Evolutionary conservation across 1,140 invertebrate genomes (phyloP), one percentile per base, ranked within the genome.

Genomic region (Condylostylus longicornis): DNA sequence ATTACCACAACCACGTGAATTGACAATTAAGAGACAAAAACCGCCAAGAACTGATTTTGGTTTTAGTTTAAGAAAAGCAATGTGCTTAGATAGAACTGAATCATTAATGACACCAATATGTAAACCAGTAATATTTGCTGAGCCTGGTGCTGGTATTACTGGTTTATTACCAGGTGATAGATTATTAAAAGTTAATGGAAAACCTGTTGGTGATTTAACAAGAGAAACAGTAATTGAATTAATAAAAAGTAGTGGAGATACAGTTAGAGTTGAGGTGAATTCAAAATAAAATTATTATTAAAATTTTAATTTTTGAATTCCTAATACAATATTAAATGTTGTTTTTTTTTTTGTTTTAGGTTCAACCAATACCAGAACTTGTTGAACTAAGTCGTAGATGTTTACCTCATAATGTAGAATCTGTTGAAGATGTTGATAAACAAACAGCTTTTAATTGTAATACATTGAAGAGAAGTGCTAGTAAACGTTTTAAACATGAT

Each of bases 141-240:
- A 96, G 61, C 89, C 91, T 1, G 84, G 84, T 22, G 76, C 79
- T 49, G 71, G 77, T 47, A 71, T 75, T 33, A 85, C 82, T 15
- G 84, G 80, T n/a, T 66, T 96, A 9, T 58, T 95, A 30, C 90
- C 91, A 23, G 91, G 91, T 8, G 91, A 97, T 65, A 71, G 84
- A 49, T 70, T 97, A 1, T 67, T 96, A 40, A 83, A 91, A 68
- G 86, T 97, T 7, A 93, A 94, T 58, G 79, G 78, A 17, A 71
- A 80, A 22, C 73, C 75, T 40, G 87, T 95, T 1, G 83, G 88
- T 53, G 79, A 80, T 29, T 79, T 82, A 54, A 75, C 73, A 13
- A 70, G 89, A 20, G 91, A 96, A 55, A 84, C 93, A 49, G 84
- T 96, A 40, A 91, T 94, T 44, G 86, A 94, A 54, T 70, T 93